These are phyloP conservation scores for Dolomedes plantarius DNA, from an alignment of 2,888 invertebrate species.

Conservation along the genomic window DNA sequence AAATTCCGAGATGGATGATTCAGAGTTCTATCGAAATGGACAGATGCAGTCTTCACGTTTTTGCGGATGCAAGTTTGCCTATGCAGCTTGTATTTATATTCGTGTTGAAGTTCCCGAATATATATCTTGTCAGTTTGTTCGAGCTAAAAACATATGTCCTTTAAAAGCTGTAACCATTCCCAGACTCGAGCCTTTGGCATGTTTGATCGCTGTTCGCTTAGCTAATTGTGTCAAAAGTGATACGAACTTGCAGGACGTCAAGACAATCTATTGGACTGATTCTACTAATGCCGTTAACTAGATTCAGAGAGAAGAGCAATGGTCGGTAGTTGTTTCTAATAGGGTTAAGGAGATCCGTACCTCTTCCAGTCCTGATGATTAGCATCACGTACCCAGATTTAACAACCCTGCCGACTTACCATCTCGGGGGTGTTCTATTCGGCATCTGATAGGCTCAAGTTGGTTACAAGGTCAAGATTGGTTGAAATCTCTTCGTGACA, in stretches of 20 bases:
- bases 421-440: neutral
- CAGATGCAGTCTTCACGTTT: neutral
- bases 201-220: neutral
- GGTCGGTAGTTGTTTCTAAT: neutral
- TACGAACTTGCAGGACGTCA: neutral
- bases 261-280: conserved; percentile 18
- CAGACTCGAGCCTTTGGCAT: neutral
- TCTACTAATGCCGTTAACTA: conserved; percentile 3
- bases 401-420: neutral
- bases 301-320: conserved; percentile 6
- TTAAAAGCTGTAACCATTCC: neutral
- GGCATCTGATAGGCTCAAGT: neutral
- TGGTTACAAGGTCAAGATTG: neutral
- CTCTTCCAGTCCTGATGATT: neutral
- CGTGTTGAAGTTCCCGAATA: no score
- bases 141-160: neutral
- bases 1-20: neutral
- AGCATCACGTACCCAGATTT: neutral
- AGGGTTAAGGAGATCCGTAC: conserved; percentile 4
- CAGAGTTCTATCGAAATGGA: neutral
- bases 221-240: neutral
- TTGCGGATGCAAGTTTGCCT: neutral
- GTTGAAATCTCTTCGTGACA: neutral
- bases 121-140: neutral
- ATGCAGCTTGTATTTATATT: no score